phyloP scores from a whole-genome alignment of 2,888 invertebrate species.

The Aphodius granarius region DNA sequence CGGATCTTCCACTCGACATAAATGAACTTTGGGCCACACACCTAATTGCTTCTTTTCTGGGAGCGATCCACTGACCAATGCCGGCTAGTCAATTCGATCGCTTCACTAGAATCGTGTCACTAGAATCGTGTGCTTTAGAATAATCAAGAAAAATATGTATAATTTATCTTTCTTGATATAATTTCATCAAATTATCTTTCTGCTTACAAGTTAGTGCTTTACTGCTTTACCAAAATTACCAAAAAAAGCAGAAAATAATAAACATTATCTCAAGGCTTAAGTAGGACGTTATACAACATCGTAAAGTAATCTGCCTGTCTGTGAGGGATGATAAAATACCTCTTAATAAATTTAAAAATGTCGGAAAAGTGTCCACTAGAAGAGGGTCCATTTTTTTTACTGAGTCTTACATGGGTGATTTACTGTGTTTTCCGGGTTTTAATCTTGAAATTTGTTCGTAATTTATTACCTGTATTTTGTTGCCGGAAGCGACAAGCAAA shows the following conservation, averaged over 20 bases:
- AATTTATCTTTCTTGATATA: too few species aligned
- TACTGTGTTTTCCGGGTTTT: background rate
- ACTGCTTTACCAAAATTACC: too few species aligned
- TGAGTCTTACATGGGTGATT: background rate
- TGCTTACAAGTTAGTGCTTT: too few species aligned
- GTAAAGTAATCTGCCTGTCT: background rate
- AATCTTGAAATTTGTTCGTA: background rate
- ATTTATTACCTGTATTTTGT: background rate
- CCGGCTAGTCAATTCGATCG: too few species aligned
- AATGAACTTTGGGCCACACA: background rate
- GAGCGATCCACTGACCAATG: background rate
- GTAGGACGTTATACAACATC: background rate
- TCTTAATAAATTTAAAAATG: background rate
- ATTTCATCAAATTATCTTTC: too few species aligned
- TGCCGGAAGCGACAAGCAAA: background rate
- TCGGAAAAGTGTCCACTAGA: background rate
- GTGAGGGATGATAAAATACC: background rate
- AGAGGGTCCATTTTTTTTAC: background rate
- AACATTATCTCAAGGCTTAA: background rate
- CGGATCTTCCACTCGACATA: background rate
- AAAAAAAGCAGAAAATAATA: too few species aligned
- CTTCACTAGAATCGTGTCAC: too few species aligned
- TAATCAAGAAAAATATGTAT: too few species aligned
- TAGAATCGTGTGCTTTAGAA: too few species aligned
- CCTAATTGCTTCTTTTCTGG: background rate